Percentiles rank a stretch among this genome's conserved stretches.
Evolutionary conservation across 2,797 vertebrate genomes (phyloP).

Genomic region (Cygnus olor): DNA sequence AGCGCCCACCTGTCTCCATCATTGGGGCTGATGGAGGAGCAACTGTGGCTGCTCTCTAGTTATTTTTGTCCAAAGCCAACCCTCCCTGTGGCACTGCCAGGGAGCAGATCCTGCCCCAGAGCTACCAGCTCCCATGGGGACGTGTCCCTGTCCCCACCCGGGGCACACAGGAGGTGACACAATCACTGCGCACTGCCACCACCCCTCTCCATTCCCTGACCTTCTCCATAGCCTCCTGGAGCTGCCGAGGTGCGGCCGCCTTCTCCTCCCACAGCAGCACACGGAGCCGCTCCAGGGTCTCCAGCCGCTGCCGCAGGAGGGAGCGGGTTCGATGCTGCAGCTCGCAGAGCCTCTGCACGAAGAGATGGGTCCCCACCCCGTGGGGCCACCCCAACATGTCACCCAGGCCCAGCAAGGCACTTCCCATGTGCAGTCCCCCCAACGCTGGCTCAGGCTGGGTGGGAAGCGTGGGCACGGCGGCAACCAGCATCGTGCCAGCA

Average conservation of each 20-base stretch:
- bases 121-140: constrained; percentile 25
- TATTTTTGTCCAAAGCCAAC: background rate
- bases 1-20: background rate
- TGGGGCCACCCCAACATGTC: fast-evolving
- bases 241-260: constrained; percentile 55
- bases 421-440: background rate
- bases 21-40: too few relatives aligned
- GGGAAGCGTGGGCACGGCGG: fast-evolving
- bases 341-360: constrained; percentile 74
- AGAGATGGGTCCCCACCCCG: fast-evolving
- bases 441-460: background rate
- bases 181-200: constrained; percentile 25
- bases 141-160: constrained; percentile 44
- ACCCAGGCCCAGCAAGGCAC: background rate
- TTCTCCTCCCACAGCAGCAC: constrained; percentile 77
- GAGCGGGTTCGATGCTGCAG: constrained; percentile 60
- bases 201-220: background rate
- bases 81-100: background rate
- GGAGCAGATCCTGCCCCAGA: constrained; percentile 65
- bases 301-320: constrained; percentile 71
- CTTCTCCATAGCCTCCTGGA: constrained; percentile 52
- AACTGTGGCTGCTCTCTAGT: background rate
- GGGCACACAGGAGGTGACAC: constrained; percentile 48
- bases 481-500: fast-evolving
- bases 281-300: constrained; percentile 54